Base-by-base conservation (phyloP, 2,888 invertebrate genomes). In the Calameuta idolon region DNA sequence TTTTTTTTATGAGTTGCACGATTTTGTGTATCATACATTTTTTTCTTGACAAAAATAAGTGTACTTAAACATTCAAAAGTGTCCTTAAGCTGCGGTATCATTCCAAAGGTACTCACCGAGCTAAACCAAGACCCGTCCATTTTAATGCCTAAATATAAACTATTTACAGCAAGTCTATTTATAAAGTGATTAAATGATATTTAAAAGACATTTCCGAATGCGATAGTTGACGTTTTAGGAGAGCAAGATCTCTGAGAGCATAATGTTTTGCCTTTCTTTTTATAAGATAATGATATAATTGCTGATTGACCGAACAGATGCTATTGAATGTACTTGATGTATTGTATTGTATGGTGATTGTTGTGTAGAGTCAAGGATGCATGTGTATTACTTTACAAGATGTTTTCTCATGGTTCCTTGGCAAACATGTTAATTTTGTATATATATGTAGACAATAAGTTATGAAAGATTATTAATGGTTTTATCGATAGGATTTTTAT, bases 381-480 rank as follows among this genome's bases (percentile, higher is more conserved):
- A 55, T 55, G 9, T 23, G 23, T 55, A 55, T 23, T 55, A 55
- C 23, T 55, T 23, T 55, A 55, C 9, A 55, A 55, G 55, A 55
- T 23, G 55, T 55, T 55, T 55, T 15, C 55, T 55, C 55, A 23
- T 55, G 55, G 23, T 55, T 55, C 23, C 55, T 55, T 9, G 23
- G 23, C 55, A 5, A 55, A 80, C 76, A 80, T 89, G 86, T 89
- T 89, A 85, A 89, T 89, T 89, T 87, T 89, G 90, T 90, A 90
- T 82, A 90, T 90, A 90, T 77, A 79, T 40, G 74, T 87, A 87
- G 83, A 74, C 75, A 74, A 31, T 88, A 89, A 87, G 85, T 79
- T 83, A 79, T 80, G 79, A 83, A 79, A 78, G 80, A 84, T 82
- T 82, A 85, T 81, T 84, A 83, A 86, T 77, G 80, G 84, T 83